Evolutionary conservation across 1,140 invertebrate genomes (phyloP), one percentile per base, ranked within the genome.

Genomic region (Drosophila nasuta): DNA sequence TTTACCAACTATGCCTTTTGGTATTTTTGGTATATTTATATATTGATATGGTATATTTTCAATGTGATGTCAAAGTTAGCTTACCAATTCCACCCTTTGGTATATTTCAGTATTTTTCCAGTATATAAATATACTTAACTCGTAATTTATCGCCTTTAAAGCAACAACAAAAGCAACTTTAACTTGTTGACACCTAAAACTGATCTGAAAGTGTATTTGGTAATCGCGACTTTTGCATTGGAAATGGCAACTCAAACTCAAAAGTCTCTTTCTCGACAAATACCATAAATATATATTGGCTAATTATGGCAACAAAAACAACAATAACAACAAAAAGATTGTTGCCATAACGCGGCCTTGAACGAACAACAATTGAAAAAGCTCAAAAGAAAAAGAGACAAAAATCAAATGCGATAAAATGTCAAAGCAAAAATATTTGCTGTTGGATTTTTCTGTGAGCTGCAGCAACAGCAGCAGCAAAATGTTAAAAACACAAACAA

Each of bases 241-340:
- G 33, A 70, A 72, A 77, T 48, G 15, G n/a, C 35, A 71, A 67
- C 48, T 71, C 7, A 25, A 25, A 75, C 17, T 51, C n/a, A 30
- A 54, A 28, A n/a, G 20, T 25, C 20, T 30, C 20, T 52, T 15
- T 11, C 7, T 65, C 35, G 66, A 79, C 79, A 81, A 59, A 72
- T 35, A 57, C 20, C 17, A 77, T 74, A 63, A 60, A 86, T 81
- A 87, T 82, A 86, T 81, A 87, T 82, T 77, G 58, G 68, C 76
- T 87, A 87, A 82, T 82, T 87, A 79, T 82, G 41, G 38, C 38
- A 41, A 41, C 41, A 43, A 15, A 0, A 15, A 43, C 3, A n/a
- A 43, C 11, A 7, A 75, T 41, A 81, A 1, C 20, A 3, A 20
- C 20, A 67, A 59, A 33, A 57, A 13, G 15, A 52, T 52, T 65